Evolutionary conservation across 2,113 vertebrate species (phyloP), one percentile per base, ranked within the genome.

Genomic region (Laticauda laticaudata): DNA sequence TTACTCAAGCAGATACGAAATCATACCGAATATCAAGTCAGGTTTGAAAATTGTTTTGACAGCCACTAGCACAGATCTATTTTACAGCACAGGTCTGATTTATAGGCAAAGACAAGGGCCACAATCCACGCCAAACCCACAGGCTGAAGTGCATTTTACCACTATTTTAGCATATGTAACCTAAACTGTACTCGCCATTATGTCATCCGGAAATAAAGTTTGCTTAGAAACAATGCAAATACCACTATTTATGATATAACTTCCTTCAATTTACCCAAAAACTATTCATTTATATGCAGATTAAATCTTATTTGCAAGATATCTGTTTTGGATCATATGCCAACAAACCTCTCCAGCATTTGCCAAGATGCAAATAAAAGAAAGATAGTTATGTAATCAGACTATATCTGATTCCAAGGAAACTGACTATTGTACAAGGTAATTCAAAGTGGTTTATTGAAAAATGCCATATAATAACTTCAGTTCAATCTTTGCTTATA

Each of bases 1-100:
- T 97, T 97, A 97, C 95, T 95, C 95, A 69, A 94, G 93, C 93
- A 94, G 94, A 95, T 91, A 92, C 0, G 5, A 95, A 97, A 94
- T 94, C 93, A 95, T 95, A 96, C 93, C 64, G 86, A 94, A 92
- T 95, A 96, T 97, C 96, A 97, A 96, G 95, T 12, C 53, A 45
- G 94, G 93, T 88, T 95, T 86, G 94, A 91, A 96, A 95, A 96
- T 93, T 98, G 97, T 97, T 98, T 97, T 98, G 98, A 98, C 97
- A 98, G 96, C 93, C 95, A 94, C 53, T 0, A 90, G 91, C 69
- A 94, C 92, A 96, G 94, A 91, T 97, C 51, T 91, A 95, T 96
- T 96, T 59, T 97, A 95, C 94, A 96, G 88, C 43, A 95, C 92
- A 34, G 88, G 94, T 97, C 93, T 95, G 69, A 93, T 88, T 93